Percentiles rank a stretch among this genome's conserved stretches.
phyloP scores from a whole-genome alignment of 1,140 invertebrate genomes.

The Zaprionus africanus region DNA sequence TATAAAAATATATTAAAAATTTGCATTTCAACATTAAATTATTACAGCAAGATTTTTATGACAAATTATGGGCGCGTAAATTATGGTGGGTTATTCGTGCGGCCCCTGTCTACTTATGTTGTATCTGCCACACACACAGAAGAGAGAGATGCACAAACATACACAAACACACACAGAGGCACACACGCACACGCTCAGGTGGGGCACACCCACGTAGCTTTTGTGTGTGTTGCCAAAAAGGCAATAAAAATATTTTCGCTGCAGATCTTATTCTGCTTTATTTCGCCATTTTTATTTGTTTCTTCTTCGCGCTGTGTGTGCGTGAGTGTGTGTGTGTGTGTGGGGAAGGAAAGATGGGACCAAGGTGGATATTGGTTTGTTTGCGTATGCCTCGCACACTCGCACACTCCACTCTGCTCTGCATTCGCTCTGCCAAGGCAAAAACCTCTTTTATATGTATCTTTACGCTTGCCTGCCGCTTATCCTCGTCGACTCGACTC shows the following conservation, averaged over 20 bases:
- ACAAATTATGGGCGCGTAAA: constrained; percentile 84
- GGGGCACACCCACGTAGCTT: constrained; percentile 47
- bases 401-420: background rate
- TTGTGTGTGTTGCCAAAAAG: constrained; percentile 67
- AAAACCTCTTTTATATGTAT: constrained; percentile 75
- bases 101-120: constrained; percentile 59
- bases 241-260: constrained; percentile 83
- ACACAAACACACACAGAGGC: constrained; percentile 18
- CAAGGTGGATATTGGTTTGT: constrained; percentile 56
- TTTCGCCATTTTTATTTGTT: constrained; percentile 82
- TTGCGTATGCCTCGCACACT: constrained; percentile 51
- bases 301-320: constrained; percentile 57
- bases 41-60: constrained; percentile 82
- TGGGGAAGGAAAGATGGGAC: background rate
- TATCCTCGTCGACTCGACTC: constrained; percentile 44
- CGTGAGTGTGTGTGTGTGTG: constrained; percentile 19
- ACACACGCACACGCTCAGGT: constrained; percentile 19
- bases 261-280: constrained; percentile 82
- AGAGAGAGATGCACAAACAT: constrained; percentile 48
- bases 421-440: constrained; percentile 23
- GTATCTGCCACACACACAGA: constrained; percentile 29
- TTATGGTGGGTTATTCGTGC: constrained; percentile 60
- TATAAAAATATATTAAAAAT: constrained; percentile 76
- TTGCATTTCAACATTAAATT: constrained; percentile 83
- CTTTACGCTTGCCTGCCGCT: constrained; percentile 72